Conservation (phyloP, 2,113 vertebrate species). For the Prunella fulvescens region DNA sequence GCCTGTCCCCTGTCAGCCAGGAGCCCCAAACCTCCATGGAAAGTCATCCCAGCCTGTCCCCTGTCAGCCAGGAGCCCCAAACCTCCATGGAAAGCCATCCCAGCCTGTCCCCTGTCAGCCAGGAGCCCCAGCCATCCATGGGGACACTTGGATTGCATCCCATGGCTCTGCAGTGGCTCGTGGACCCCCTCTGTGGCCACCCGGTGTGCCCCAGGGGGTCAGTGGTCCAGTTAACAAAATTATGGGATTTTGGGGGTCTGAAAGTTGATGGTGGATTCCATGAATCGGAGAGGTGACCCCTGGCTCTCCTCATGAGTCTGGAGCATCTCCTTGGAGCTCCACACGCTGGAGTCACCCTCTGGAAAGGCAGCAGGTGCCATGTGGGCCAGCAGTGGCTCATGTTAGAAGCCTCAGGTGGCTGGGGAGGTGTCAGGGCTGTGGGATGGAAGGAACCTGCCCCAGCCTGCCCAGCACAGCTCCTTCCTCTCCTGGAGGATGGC, state of each 20-base stretch:
- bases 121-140: not conserved
- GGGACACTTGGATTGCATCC: not conserved
- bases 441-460: not conserved
- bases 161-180: fast-evolving
- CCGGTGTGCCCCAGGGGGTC: fast-evolving
- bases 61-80: not conserved
- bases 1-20: not conserved
- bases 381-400: fast-evolving
- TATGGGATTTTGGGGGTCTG: fast-evolving
- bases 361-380: not conserved
- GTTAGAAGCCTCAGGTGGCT: fast-evolving
- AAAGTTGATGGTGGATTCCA: fast-evolving
- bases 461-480: not conserved
- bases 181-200: not conserved
- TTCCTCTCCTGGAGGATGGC: not conserved
- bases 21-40: too few relatives aligned
- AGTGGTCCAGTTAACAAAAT: fast-evolving
- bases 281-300: not conserved
- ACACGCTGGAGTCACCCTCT: fast-evolving
- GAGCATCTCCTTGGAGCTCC: not conserved
- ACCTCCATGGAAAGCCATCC: not conserved
- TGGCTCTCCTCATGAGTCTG: fast-evolving
- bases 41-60: not conserved
- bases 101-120: not conserved
- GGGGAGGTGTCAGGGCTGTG: not conserved